Conservation (phyloP, 2,797 vertebrate species). For the Mormyrus proboscirostris region DNA sequence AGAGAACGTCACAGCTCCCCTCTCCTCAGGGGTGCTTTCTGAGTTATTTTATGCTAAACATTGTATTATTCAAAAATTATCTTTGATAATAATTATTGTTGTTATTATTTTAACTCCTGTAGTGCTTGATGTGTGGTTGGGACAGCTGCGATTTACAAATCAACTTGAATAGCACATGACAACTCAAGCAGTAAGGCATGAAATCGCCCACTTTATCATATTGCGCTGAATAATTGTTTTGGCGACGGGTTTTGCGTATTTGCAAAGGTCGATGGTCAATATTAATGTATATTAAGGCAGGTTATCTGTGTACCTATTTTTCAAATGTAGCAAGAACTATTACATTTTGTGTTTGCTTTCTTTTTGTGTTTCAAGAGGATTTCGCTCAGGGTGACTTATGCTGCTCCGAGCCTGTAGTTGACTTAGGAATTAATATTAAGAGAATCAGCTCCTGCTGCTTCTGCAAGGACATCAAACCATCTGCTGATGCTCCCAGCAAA, state of each 20-base stretch:
- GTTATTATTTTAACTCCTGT: slow-evolving; percentile 16
- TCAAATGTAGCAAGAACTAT: slow-evolving; percentile 38
- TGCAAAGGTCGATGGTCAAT: slow-evolving; percentile 44
- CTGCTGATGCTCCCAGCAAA: neutral
- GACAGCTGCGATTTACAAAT: slow-evolving; percentile 47
- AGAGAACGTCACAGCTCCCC: neutral
- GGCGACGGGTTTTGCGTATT: slow-evolving; percentile 48
- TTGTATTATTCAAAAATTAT: neutral
- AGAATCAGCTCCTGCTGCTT: neutral
- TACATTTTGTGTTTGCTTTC: slow-evolving; percentile 39
- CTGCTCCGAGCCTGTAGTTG: neutral
- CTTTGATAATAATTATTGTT: neutral
- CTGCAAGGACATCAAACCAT: neutral
- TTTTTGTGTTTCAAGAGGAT: slow-evolving; percentile 27
- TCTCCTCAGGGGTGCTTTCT: neutral
- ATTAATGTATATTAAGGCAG: slow-evolving; percentile 37
- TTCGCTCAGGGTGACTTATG: slow-evolving; percentile 14
- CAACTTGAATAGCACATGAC: slow-evolving; percentile 49
- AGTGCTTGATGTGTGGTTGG: slow-evolving; percentile 25
- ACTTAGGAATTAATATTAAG: neutral
- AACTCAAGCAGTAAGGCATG: slow-evolving; percentile 60
- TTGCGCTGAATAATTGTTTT: slow-evolving; percentile 60
- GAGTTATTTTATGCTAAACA: neutral
- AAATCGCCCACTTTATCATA: slow-evolving; percentile 67
- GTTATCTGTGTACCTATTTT: slow-evolving; percentile 26